A percentile compares a stretch with the other conserved stretches of the same genome.
Conservation (phyloP, 2,113 vertebrate genomes). For the Cyrtonyx montezumae region DNA sequence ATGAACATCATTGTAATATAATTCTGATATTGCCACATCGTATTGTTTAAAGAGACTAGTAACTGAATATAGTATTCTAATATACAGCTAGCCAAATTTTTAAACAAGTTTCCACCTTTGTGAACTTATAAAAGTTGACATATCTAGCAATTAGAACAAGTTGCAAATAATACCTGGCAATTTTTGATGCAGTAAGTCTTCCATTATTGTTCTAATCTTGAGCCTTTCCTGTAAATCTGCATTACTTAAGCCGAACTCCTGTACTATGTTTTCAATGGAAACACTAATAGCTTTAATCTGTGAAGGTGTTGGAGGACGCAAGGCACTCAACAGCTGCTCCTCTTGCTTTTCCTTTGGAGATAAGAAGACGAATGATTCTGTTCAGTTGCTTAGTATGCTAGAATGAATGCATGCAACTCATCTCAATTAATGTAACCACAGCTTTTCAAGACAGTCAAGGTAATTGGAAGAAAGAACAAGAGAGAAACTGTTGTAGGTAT, state of each 20-base stretch:
- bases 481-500: neutral
- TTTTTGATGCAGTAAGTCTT: conserved; percentile 82
- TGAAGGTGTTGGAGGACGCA: conserved; percentile 82
- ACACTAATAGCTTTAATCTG: conserved; percentile 83
- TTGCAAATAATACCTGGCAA: conserved; percentile 84
- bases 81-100: neutral
- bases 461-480: neutral
- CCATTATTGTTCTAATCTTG: conserved; percentile 82
- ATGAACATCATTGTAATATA: neutral
- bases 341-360: conserved; percentile 87
- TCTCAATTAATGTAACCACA: neutral
- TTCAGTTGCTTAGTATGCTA: neutral
- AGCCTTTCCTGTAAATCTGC: conserved; percentile 83
- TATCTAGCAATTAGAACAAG: conserved; percentile 17
- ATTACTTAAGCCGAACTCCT: conserved; percentile 83
- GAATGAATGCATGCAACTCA: neutral
- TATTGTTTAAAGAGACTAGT: neutral
- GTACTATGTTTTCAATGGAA: conserved; percentile 83
- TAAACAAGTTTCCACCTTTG: neutral
- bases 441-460: neutral
- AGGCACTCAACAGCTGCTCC: conserved; percentile 84
- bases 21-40: neutral
- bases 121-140: neutral
- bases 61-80: neutral
- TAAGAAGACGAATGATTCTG: neutral